Conservation (phyloP, 1,140 invertebrate genomes). For the Pachypeltis micranthus region DNA sequence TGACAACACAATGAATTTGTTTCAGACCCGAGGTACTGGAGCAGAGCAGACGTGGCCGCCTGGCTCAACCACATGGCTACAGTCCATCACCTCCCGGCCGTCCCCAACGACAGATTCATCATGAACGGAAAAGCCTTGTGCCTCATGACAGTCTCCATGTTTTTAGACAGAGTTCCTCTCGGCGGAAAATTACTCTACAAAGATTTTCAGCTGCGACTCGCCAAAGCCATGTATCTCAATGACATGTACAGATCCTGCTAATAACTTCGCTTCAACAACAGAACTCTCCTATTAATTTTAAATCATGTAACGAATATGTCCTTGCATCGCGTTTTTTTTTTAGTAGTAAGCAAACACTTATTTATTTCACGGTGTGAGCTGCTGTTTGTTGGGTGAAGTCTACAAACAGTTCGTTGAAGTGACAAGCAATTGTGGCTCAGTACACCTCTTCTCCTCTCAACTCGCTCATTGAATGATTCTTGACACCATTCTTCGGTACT, state of each 20-base stretch:
- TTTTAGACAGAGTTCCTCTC: slow-evolving; percentile 51
- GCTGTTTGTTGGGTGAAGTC: no score
- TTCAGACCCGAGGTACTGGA: slow-evolving; percentile 56
- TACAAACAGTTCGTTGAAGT: no score
- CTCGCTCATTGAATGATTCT: no score
- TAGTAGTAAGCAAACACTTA: no score
- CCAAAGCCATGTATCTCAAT: slow-evolving; percentile 33
- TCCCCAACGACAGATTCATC: slow-evolving; percentile 46
- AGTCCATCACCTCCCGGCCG: slow-evolving; percentile 44
- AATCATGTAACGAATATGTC: no score
- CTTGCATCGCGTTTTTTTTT: no score
- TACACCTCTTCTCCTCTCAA: no score
- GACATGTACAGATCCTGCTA: slow-evolving; percentile 15
- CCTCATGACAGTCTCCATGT: slow-evolving; percentile 61
- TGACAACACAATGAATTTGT: slow-evolving; percentile 28
- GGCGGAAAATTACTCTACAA: slow-evolving; percentile 54
- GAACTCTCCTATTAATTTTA: no score
- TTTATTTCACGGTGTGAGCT: no score
- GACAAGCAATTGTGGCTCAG: no score
- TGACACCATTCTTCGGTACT: no score
- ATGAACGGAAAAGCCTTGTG: slow-evolving; percentile 70
- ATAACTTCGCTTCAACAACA: not conserved
- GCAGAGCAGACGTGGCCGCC: slow-evolving; percentile 47
- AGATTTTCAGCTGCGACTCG: slow-evolving; percentile 38
- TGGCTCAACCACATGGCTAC: slow-evolving; percentile 49